phyloP scores from a whole-genome alignment of 2,888 invertebrate genomes.

The Caenorhabditis sp. region DNA sequence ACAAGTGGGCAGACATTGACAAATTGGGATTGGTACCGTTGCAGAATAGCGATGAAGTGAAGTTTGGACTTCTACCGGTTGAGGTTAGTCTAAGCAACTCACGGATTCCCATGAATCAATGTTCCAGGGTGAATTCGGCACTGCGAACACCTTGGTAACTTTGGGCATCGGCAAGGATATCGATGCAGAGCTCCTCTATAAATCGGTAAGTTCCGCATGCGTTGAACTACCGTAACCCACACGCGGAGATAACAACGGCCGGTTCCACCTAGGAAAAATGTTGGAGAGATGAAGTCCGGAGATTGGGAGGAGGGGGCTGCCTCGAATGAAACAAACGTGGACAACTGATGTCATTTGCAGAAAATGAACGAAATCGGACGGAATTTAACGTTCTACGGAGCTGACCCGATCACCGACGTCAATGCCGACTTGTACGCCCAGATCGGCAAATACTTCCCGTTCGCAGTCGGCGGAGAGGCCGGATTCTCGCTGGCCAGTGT shows the following conservation, averaged over 20 bases:
- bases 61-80: constrained; percentile 14
- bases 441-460: constrained; percentile 63
- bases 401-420: constrained; percentile 52
- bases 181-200: constrained; percentile 26
- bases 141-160: constrained; percentile 15
- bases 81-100: no score
- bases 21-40: not conserved
- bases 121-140: constrained; percentile 5
- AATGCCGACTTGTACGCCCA: constrained; percentile 40
- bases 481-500: constrained; percentile 57
- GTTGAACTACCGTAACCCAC: no score
- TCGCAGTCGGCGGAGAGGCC: constrained; percentile 52
- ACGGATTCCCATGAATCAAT: no score
- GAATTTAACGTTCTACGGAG: constrained; percentile 43
- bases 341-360: no score
- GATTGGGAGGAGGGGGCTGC: no score
- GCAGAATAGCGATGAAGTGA: constrained; percentile 27
- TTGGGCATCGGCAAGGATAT: constrained; percentile 45
- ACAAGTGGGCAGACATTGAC: constrained; percentile 1
- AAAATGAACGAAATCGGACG: not conserved
- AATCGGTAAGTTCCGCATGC: constrained; percentile 45
- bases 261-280: no score
- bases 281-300: no score
- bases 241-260: no score
- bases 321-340: no score